Conservation (phyloP, 1,140 invertebrate genomes). For the Cotesia vestalis region DNA sequence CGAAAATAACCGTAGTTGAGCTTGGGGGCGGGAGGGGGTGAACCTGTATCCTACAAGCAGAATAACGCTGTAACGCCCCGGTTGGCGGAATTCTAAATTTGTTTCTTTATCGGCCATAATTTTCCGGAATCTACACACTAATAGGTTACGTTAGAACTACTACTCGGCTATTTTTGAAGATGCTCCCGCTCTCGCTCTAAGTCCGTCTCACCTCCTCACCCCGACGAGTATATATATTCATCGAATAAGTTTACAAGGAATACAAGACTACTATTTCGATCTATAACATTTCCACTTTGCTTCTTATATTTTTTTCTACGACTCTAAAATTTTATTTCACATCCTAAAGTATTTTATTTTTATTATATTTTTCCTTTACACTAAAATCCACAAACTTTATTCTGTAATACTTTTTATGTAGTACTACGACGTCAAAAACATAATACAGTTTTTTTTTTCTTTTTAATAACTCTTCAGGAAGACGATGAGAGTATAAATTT, state of each 20-base stretch:
- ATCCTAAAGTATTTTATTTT: slow-evolving; percentile 36
- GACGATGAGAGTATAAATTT: too few relatives aligned
- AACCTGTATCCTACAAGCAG: slow-evolving; percentile 41
- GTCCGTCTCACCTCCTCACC: not conserved
- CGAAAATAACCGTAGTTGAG: slow-evolving; percentile 3
- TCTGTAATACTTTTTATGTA: too few relatives aligned
- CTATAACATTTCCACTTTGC: not conserved
- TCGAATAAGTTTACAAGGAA: not conserved
- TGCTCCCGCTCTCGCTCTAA: not conserved
- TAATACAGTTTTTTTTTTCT: too few relatives aligned
- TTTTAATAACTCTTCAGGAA: too few relatives aligned
- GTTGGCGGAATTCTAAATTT: slow-evolving; percentile 60
- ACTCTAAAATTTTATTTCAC: slow-evolving; percentile 61
- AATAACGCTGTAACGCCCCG: slow-evolving; percentile 60
- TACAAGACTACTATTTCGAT: slow-evolving; percentile 6
- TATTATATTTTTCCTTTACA: slow-evolving; percentile 29
- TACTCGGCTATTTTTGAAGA: slow-evolving; percentile 12
- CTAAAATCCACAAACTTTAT: too few relatives aligned
- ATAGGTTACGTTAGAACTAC: slow-evolving; percentile 50
- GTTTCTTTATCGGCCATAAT: slow-evolving; percentile 66
- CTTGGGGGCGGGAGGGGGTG: not conserved
- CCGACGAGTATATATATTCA: slow-evolving; percentile 20
- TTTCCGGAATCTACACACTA: slow-evolving; percentile 60
- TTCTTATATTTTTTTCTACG: slow-evolving; percentile 41
- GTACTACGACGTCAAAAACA: too few relatives aligned